Base-by-base conservation (phyloP, 2,797 vertebrate genomes). In the Phataginus tricuspis region DNA sequence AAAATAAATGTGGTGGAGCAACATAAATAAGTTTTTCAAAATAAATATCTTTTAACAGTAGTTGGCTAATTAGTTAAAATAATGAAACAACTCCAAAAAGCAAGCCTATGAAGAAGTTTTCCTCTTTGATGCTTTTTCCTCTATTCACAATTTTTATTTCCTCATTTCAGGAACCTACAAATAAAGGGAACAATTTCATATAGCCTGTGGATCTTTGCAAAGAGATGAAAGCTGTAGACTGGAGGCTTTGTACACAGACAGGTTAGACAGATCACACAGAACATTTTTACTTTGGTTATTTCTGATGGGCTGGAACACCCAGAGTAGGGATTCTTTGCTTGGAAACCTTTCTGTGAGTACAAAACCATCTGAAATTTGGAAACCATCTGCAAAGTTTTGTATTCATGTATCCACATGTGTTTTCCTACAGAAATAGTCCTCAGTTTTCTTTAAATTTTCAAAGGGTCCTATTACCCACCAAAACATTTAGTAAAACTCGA, bases 31-130 rank as follows among this genome's bases (percentile, higher is more conserved):
- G 68, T 98, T 98, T 98, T 97, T 96, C 97, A 96, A 98, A 98
- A 98, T 97, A 90, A 98, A 98, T 94, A 79, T 98, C 97, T 98
- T 96, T 98, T 92, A 97, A 96, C 92, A 96, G 96, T 97, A 97
- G 94, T 98, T 98, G 97, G 90, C 96, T 98, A 98, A 98, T 98
- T 98, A 98, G 98, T 98, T 98, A 98, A 97, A 98, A 98, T 97
- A 98, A 98, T 96, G 82, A 88, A 86, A 89, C 91, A 97, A 98
- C 59, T 93, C 71, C 92, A 97, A 75, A 95, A 97, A 97, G 94
- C 79, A 96, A 97, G 69, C 91, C 80, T 93, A 85, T 86, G 71
- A 97, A 98, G 95, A 97, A 89, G 78, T 92, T 93, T 95, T 79
- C 64, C 84, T 92, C 80, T 96, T 97, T 95, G 72, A 59, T 80